A percentile compares a stretch with the other conserved stretches of the same genome.
These are phyloP conservation scores for Saguinus imperator DNA, from an alignment of 2,113 vertebrate species.

Conservation along the genomic window DNA sequence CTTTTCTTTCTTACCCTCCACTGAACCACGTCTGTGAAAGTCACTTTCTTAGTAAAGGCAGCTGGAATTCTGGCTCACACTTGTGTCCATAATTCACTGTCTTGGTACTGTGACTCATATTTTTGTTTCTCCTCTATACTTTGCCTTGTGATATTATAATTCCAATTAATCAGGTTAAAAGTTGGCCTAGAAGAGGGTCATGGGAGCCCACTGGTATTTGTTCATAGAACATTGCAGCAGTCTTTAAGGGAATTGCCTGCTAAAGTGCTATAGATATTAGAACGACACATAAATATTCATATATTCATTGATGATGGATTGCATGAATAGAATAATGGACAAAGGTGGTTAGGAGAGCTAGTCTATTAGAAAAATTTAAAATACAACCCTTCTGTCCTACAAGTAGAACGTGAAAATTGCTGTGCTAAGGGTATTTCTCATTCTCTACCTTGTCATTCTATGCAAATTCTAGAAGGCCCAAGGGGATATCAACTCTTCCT, in stretches of 20 bases:
- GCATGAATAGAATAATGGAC: constrained; percentile 78
- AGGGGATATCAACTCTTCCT: constrained; percentile 43
- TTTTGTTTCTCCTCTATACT: not conserved
- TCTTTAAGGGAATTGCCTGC: constrained; percentile 71
- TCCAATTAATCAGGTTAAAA: constrained; percentile 74
- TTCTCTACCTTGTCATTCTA: constrained; percentile 54
- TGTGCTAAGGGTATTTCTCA: constrained; percentile 62
- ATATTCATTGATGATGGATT: constrained; percentile 78
- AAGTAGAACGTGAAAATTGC: constrained; percentile 69
- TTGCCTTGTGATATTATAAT: constrained; percentile 50
- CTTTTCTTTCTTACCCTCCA: not conserved
- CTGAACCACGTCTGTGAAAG: not conserved
- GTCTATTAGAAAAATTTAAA: constrained; percentile 78
- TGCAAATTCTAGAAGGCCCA: constrained; percentile 62
- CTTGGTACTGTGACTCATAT: not conserved
- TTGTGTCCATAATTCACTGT: not conserved
- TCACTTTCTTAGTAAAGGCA: not conserved
- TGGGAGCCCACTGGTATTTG: constrained; percentile 45
- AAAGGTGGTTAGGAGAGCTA: constrained; percentile 75
- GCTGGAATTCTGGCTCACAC: not conserved
- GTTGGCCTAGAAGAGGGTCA: constrained; percentile 48
- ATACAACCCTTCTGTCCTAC: constrained; percentile 68
- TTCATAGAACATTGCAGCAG: constrained; percentile 49
- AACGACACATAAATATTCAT: constrained; percentile 76
- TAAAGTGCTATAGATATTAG: constrained; percentile 68